Evolutionary conservation across 2,797 vertebrate genomes (phyloP), one percentile per base, ranked within the genome.

Genomic region (Periophthalmus magnuspinnatus): DNA sequence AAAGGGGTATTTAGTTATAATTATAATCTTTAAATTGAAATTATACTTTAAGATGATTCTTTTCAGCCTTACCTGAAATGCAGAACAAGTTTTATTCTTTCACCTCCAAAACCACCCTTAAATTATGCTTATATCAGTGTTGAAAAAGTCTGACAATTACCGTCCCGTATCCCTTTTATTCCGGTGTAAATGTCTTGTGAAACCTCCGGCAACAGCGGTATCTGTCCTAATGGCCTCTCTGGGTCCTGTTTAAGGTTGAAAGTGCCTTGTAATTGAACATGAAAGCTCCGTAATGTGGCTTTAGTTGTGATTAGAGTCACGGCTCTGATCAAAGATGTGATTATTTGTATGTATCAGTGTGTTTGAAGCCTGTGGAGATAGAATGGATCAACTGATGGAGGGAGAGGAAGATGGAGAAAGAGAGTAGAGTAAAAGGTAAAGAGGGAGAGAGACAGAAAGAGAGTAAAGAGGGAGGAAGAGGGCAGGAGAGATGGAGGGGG

Each of bases 261-360:
- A 72, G 73, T 16, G 5, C 16, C 41, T 72, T n/a, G 71, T 76
- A 71, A 82, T 76, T 71, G n/a, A 5, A 78, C 61, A 82, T 83
- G 80, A 80, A 81, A 80, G 76, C 38, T 50, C n/a, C 74, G 75
- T 38, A 71, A 52, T 16, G 36, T 28, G 48, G 32, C 45, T 28
- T 38, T 36, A 17, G 58, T 50, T 50, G 63, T 68, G 32, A 33
- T 66, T 84, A 71, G 64, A 67, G 68, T 80, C 67, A 71, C 58
- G 78, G 67, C 5, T 64, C 55, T 68, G 79, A 86, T 90, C 84
- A 90, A 86, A 87, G 80, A 71, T 63, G 50, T 38, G 24, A 70
- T 85, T 75, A 73, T 85, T 84, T 82, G 45, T 28, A 28, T 3
- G 28, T 28, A 28, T 28, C 28, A 28, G 47, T 48, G 2, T n/a